Conservation (phyloP, 2,113 vertebrate genomes). For the Cathartes aura region DNA sequence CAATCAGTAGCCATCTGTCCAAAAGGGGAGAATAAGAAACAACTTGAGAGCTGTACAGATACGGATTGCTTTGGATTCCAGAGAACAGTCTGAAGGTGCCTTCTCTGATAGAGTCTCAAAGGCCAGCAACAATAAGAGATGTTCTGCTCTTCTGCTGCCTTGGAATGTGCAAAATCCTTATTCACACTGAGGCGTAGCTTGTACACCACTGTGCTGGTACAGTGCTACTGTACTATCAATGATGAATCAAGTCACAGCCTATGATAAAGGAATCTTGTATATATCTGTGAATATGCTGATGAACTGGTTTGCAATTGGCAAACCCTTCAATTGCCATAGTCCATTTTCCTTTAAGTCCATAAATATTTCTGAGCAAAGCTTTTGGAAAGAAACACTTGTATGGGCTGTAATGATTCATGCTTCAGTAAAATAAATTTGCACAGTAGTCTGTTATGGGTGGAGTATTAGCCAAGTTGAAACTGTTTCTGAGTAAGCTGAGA, state of each 20-base stretch:
- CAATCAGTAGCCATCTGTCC: background rate
- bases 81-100: background rate
- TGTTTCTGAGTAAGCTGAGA: slow-evolving; percentile 39
- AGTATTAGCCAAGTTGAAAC: slow-evolving; percentile 46
- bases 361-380: slow-evolving; percentile 26
- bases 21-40: background rate
- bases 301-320: background rate
- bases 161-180: background rate
- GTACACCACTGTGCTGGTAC: background rate
- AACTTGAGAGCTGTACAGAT: background rate
- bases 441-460: slow-evolving; percentile 24
- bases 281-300: background rate
- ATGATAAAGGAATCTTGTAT: background rate
- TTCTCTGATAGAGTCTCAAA: background rate
- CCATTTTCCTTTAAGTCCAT: slow-evolving; percentile 31
- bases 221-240: background rate
- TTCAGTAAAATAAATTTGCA: slow-evolving; percentile 54
- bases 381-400: background rate
- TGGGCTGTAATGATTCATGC: slow-evolving; percentile 41
- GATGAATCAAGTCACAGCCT: background rate
- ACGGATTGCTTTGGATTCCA: background rate
- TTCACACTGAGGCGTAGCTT: background rate
- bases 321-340: background rate
- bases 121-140: background rate
- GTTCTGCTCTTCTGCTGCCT: background rate